A percentile compares a stretch with the other conserved stretches of the same genome.
These are phyloP conservation scores for Apostichopus californicus DNA, from an alignment of 35 echinoderm and acorn worm genomes.

Conservation along the genomic window DNA sequence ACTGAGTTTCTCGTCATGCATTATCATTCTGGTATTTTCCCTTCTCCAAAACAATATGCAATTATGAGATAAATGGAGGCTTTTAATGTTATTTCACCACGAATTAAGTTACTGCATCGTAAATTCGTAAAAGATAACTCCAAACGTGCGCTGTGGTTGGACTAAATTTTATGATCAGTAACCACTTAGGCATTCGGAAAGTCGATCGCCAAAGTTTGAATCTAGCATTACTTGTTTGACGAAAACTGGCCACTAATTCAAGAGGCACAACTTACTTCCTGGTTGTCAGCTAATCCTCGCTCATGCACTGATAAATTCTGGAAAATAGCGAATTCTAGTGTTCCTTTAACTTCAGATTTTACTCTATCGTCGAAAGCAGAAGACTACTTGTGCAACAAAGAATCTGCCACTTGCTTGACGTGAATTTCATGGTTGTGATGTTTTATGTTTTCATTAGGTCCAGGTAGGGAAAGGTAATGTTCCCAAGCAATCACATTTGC, in stretches of 20 bases:
- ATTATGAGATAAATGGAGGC: too few relatives aligned
- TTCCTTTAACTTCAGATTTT: background rate
- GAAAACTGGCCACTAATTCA: background rate
- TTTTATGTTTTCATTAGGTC: constrained; percentile 11
- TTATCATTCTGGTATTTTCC: too few relatives aligned
- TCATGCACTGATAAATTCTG: too few relatives aligned
- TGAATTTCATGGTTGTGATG: background rate
- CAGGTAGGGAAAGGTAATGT: constrained; percentile 10
- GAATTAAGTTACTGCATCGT: too few relatives aligned
- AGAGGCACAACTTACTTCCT: background rate
- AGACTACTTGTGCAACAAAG: background rate
- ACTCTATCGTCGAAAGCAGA: background rate
- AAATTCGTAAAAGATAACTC: too few relatives aligned
- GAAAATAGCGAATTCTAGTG: background rate
- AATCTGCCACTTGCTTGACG: background rate
- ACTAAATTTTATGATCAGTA: too few relatives aligned
- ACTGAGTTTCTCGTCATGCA: background rate
- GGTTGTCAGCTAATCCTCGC: background rate
- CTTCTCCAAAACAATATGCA: too few relatives aligned
- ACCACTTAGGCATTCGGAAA: too few relatives aligned
- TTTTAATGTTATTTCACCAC: too few relatives aligned
- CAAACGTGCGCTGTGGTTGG: too few relatives aligned
- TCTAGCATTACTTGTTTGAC: background rate
- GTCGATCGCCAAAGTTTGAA: background rate
- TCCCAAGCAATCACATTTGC: too few relatives aligned